phyloP scores from a whole-genome alignment of 2,113 vertebrate genomes.

The Romanogobio albipinnatus region DNA sequence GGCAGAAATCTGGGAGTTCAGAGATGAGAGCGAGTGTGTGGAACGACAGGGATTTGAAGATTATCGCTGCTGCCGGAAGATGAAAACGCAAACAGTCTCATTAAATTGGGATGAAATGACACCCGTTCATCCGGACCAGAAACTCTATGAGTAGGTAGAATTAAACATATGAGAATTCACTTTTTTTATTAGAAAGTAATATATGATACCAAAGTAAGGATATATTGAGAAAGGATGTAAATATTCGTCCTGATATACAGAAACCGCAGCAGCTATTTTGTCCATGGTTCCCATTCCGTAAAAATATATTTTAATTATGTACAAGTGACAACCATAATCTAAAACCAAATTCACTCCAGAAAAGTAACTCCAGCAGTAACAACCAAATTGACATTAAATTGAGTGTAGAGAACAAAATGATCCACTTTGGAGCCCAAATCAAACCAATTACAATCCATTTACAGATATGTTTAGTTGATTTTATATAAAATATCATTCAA shows the following conservation, averaged over 20 bases:
- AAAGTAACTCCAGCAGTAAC: neutral
- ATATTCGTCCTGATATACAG: too few species aligned
- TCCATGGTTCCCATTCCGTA: neutral
- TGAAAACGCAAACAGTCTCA: constrained; percentile 37
- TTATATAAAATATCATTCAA: neutral
- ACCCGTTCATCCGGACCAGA: neutral
- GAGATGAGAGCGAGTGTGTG: constrained; percentile 22
- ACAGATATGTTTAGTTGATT: neutral
- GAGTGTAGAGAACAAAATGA: neutral
- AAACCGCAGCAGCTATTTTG: too few species aligned
- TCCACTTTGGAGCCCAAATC: neutral
- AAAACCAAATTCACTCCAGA: neutral
- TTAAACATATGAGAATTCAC: neutral
- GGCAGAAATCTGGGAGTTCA: constrained; percentile 3
- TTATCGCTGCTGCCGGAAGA: neutral
- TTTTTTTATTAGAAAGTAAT: neutral
- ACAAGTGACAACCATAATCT: neutral
- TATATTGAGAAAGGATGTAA: neutral
- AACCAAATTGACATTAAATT: neutral
- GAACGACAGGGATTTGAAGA: neutral
- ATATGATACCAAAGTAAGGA: neutral
- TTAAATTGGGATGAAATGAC: constrained; percentile 21
- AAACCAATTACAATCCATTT: neutral
- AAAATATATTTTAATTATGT: neutral
- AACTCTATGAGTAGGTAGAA: neutral